A percentile compares a stretch with the other conserved stretches of the same genome.
Evolutionary conservation across 2,888 invertebrate species (phyloP).

Genomic region (Pachydiplax longipennis): DNA sequence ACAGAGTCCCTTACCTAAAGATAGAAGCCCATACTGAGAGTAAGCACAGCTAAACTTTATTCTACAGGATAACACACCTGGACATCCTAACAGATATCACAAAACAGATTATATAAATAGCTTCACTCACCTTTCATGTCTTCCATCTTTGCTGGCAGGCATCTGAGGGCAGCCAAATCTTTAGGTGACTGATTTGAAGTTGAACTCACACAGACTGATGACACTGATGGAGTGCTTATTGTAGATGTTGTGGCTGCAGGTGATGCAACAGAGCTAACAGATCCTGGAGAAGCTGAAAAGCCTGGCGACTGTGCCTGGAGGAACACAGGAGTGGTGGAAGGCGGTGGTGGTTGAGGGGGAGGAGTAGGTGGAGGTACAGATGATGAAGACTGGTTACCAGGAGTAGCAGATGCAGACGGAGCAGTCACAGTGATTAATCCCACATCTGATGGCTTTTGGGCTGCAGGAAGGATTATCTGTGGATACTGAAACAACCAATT

Average conservation of each 20-base stretch:
- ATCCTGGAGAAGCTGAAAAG: conserved; percentile 58
- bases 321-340: conserved; percentile 24
- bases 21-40: no score
- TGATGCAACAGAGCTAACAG: conserved; percentile 56
- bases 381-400: conserved; percentile 25
- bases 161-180: conserved; percentile 54
- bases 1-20: no score
- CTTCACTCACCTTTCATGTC: conserved; percentile 78
- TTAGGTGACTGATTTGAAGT: conserved; percentile 58
- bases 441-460: conserved; percentile 62
- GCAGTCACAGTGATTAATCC: conserved; percentile 48
- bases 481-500: conserved; percentile 65
- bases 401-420: not conserved
- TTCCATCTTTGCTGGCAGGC: conserved; percentile 66
- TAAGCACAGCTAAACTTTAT: no score
- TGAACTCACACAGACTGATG: conserved; percentile 60
- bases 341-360: conserved; percentile 29
- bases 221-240: conserved; percentile 59
- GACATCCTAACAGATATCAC: no score
- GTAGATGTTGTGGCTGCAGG: conserved; percentile 57
- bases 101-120: no score
- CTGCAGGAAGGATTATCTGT: conserved; percentile 81
- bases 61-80: no score
- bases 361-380: conserved; percentile 15
- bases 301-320: conserved; percentile 53